Conservation (phyloP, 2,888 invertebrate genomes). For the Drosophila nr. perissopoda region DNA sequence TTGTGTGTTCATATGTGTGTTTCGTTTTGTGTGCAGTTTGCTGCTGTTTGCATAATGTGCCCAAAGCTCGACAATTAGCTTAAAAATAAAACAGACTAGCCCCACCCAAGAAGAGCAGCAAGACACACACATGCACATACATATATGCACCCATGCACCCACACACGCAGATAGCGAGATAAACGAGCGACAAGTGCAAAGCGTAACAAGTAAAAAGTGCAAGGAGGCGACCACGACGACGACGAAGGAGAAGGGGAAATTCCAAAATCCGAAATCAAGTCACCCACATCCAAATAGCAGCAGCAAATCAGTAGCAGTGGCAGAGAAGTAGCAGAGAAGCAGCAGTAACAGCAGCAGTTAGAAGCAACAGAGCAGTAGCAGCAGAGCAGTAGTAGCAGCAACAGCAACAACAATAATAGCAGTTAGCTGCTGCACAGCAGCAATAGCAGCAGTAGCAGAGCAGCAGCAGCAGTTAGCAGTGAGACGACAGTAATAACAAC, state of each 20-base stretch:
- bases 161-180: slow-evolving; percentile 11
- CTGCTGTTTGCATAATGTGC: slow-evolving; percentile 52
- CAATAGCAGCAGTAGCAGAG: slow-evolving; percentile 6
- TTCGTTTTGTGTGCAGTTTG: slow-evolving; percentile 30
- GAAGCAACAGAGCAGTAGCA: background rate
- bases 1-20: background rate
- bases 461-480: background rate
- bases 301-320: background rate
- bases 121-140: slow-evolving; percentile 2
- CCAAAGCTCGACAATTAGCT: slow-evolving; percentile 64
- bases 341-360: background rate
- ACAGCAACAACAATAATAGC: background rate
- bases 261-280: slow-evolving; percentile 52
- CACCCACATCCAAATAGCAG: slow-evolving; percentile 46
- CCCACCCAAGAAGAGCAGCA: slow-evolving; percentile 53
- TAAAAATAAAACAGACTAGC: slow-evolving; percentile 55
- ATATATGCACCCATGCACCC: background rate
- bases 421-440: background rate
- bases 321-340: slow-evolving; percentile 2
- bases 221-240: slow-evolving; percentile 40
- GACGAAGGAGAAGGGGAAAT: slow-evolving; percentile 21
- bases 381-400: background rate
- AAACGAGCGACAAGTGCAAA: slow-evolving; percentile 48
- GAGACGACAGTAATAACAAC: background rate
- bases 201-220: slow-evolving; percentile 67